phyloP scores from a whole-genome alignment of 2,888 invertebrate species.

The Agrotis ipsilon region DNA sequence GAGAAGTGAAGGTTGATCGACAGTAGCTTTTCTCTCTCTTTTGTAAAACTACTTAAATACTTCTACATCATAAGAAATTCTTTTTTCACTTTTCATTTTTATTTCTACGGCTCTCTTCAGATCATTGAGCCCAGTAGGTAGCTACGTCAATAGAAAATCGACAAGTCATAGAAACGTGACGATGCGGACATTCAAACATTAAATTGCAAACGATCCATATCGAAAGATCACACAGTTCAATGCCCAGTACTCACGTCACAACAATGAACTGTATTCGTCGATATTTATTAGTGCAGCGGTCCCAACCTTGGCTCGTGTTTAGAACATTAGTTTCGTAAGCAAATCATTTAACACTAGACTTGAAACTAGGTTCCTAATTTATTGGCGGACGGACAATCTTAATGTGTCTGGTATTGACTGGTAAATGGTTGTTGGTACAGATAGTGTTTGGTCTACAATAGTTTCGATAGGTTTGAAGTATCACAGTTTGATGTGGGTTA shows the following conservation, averaged over 20 bases:
- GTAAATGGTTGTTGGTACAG: conserved; percentile 21
- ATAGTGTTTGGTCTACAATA: conserved; percentile 20
- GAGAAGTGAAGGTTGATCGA: too few relatives aligned
- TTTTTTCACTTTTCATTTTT: neutral
- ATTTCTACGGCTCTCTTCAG: neutral
- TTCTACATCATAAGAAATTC: neutral
- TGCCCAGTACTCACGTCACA: conserved; percentile 33
- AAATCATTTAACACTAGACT: conserved; percentile 42
- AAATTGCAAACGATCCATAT: conserved; percentile 22
- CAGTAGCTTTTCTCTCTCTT: too few relatives aligned
- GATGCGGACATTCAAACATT: conserved; percentile 18
- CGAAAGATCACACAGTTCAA: conserved; percentile 43
- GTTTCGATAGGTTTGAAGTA: conserved; percentile 10
- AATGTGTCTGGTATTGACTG: conserved; percentile 48
- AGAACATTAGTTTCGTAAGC: conserved; percentile 37
- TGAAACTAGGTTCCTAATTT: conserved; percentile 52
- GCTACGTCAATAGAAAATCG: neutral
- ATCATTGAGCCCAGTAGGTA: neutral
- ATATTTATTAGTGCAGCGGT: conserved; percentile 59
- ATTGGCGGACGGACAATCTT: conserved; percentile 45
- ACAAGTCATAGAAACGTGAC: neutral
- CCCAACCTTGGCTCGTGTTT: conserved; percentile 60
- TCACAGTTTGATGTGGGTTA: conserved; percentile 12
- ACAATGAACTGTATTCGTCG: conserved; percentile 46
- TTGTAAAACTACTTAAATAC: neutral